Conservation (phyloP, 2,113 vertebrate species). For the Dicaeum eximium region DNA sequence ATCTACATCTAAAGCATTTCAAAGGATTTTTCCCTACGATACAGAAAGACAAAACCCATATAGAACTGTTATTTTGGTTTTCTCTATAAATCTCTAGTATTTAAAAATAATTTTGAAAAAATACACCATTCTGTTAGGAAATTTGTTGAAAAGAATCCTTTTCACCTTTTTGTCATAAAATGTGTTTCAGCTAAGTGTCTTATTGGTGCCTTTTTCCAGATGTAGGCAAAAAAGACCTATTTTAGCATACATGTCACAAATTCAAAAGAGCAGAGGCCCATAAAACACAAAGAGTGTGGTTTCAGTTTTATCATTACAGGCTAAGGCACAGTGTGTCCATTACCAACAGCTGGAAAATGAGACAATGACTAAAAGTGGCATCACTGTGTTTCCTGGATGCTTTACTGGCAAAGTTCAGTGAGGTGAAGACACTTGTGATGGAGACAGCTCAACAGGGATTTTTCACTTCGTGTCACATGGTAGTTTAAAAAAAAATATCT, state of each 20-base stretch:
- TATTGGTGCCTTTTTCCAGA: background rate
- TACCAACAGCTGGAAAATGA: background rate
- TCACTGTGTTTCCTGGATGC: constrained; percentile 7
- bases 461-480: background rate
- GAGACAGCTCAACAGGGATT: background rate
- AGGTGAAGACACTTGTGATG: background rate
- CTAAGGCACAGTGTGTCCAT: background rate
- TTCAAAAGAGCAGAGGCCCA: background rate
- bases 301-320: background rate
- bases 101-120: background rate
- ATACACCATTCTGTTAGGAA: background rate
- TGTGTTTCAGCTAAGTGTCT: background rate
- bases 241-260: background rate
- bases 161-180: background rate
- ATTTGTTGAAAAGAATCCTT: background rate
- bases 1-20: background rate
- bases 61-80: background rate
- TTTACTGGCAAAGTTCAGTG: constrained; percentile 12
- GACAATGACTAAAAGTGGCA: background rate
- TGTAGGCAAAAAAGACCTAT: background rate
- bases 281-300: background rate
- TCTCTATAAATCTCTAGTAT: background rate
- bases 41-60: background rate
- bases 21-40: background rate
- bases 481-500: background rate